These are phyloP conservation scores for Cyanocitta stelleri DNA, from an alignment of 2,113 vertebrate genomes.

Conservation along the genomic window DNA sequence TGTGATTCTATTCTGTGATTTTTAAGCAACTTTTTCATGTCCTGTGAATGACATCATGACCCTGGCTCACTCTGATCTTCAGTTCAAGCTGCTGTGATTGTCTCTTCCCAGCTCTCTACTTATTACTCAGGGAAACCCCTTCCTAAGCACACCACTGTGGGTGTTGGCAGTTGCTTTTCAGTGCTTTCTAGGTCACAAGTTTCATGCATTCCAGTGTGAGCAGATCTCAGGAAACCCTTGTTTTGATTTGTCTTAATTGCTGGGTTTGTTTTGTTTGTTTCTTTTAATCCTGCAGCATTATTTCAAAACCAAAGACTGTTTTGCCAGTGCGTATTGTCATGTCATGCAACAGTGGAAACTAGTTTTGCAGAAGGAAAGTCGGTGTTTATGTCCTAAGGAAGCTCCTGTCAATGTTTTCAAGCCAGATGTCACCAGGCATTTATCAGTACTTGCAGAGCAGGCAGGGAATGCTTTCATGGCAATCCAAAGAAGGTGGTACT, in stretches of 20 bases:
- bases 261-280: conserved; percentile 6
- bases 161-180: not conserved
- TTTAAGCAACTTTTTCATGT: not conserved
- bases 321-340: not conserved
- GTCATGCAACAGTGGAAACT: not conserved
- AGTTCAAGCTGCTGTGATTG: not conserved
- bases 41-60: not conserved
- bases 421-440: not conserved
- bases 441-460: not conserved
- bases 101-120: not conserved
- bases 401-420: not conserved
- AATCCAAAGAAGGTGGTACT: not conserved
- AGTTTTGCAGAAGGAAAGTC: not conserved
- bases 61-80: not conserved
- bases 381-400: not conserved
- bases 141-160: not conserved
- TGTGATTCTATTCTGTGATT: not conserved
- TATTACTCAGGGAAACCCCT: not conserved
- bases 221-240: conserved; percentile 27
- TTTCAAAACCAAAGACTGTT: conserved; percentile 10
- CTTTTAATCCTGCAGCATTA: not conserved
- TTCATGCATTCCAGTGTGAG: not conserved
- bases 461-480: not conserved
- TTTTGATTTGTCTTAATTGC: conserved; percentile 7
- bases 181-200: conserved; percentile 24